A percentile compares a stretch with the other conserved stretches of the same genome.
Evolutionary conservation across 1,140 invertebrate species (phyloP).

Genomic region (Condylostylus longicornis): DNA sequence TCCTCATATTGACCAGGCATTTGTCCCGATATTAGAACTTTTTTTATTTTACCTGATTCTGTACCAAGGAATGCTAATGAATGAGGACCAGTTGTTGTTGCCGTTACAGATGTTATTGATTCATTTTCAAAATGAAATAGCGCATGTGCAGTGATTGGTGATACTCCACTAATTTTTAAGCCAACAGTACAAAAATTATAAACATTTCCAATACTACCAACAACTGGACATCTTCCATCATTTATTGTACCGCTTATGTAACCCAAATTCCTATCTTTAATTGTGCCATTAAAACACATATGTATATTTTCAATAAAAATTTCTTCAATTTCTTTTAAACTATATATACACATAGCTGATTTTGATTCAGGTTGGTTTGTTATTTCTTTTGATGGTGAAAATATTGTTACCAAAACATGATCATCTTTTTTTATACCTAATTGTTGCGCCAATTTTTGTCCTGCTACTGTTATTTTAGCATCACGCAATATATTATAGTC

Average conservation of each 20-base stretch:
- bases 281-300: slow-evolving; percentile 90
- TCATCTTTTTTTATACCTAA: slow-evolving; percentile 63
- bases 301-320: slow-evolving; percentile 93
- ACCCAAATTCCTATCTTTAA: slow-evolving; percentile 78
- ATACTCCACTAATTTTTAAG: slow-evolving; percentile 76
- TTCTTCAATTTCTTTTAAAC: slow-evolving; percentile 72
- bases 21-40: slow-evolving; percentile 50
- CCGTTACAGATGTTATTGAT: slow-evolving; percentile 63
- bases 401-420: slow-evolving; percentile 64
- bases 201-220: slow-evolving; percentile 73
- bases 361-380: slow-evolving; percentile 57
- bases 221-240: slow-evolving; percentile 74
- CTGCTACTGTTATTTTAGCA: slow-evolving; percentile 68
- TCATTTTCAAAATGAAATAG: slow-evolving; percentile 64
- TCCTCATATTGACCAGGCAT: slow-evolving; percentile 63
- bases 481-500: slow-evolving; percentile 84
- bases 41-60: slow-evolving; percentile 57
- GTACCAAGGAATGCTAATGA: slow-evolving; percentile 88
- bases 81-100: slow-evolving; percentile 71
- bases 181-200: slow-evolving; percentile 84
- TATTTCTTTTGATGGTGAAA: slow-evolving; percentile 69
- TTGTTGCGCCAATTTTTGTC: slow-evolving; percentile 60
- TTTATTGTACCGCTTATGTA: slow-evolving; percentile 84
- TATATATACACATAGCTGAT: slow-evolving; percentile 76
- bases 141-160: slow-evolving; percentile 59